A percentile compares a stretch with the other conserved stretches of the same genome.
Evolutionary conservation across 2,888 invertebrate species (phyloP).

Genomic region (Limulus polyphemus): DNA sequence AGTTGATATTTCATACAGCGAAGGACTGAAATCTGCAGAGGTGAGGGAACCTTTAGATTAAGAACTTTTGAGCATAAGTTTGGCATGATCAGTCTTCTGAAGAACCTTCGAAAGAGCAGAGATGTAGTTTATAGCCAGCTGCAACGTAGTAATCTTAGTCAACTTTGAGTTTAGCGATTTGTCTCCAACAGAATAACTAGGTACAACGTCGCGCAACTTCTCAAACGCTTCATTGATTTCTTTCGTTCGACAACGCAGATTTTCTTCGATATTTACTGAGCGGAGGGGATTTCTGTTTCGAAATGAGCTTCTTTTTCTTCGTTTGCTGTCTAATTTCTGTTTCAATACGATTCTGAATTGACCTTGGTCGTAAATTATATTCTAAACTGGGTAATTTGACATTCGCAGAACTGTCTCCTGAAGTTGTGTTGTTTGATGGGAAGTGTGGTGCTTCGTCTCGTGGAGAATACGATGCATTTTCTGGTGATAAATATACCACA

Average conservation of each 20-base stretch:
- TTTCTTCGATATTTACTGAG: slow-evolving; percentile 78
- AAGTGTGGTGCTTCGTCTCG: no score
- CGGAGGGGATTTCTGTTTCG: slow-evolving; percentile 42
- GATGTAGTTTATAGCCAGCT: slow-evolving; percentile 78
- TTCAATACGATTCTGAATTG: slow-evolving; percentile 42
- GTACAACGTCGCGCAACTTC: slow-evolving; percentile 62
- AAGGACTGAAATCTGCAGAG: no score
- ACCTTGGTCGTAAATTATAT: slow-evolving; percentile 54
- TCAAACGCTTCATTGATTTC: slow-evolving; percentile 85
- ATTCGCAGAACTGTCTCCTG: no score
- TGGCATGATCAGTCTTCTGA: no score
- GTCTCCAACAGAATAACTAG: slow-evolving; percentile 36
- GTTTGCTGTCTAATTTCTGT: slow-evolving; percentile 36
- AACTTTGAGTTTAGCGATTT: slow-evolving; percentile 43
- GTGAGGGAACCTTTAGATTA: no score
- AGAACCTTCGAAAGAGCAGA: slow-evolving; percentile 44
- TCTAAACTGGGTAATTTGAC: slow-evolving; percentile 28
- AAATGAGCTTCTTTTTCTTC: slow-evolving; percentile 34
- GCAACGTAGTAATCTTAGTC: slow-evolving; percentile 76
- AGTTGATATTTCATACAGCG: no score
- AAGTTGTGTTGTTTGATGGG: no score
- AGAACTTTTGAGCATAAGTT: no score
- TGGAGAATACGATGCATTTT: no score
- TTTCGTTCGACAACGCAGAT: slow-evolving; percentile 68
- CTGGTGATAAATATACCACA: no score